Evolutionary conservation across 2,797 vertebrate genomes (phyloP).

Genomic region (Australoheros facetus): DNA sequence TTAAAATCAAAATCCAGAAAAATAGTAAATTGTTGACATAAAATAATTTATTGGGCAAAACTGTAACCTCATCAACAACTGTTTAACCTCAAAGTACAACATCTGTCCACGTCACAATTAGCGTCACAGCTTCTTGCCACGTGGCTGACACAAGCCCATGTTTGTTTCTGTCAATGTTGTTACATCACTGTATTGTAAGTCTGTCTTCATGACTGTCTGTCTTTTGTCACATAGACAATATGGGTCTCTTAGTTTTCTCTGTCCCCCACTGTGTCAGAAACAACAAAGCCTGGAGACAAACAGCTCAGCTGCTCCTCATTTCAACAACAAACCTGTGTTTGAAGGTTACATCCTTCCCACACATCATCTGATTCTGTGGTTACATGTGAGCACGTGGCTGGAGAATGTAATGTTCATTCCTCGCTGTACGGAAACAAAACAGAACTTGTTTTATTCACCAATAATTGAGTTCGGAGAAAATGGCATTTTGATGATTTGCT

Average conservation of each 20-base stretch:
- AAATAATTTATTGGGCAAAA: not conserved
- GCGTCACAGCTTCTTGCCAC: not conserved
- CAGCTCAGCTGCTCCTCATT: slow-evolving; percentile 36
- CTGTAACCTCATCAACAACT: not conserved
- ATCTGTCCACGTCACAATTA: not conserved
- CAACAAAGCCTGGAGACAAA: slow-evolving; percentile 28
- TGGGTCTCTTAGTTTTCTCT: not conserved
- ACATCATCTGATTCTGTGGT: slow-evolving; percentile 51
- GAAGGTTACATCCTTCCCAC: slow-evolving; percentile 48
- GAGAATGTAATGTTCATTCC: not conserved
- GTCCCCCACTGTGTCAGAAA: not conserved
- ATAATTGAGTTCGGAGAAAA: slow-evolving; percentile 11
- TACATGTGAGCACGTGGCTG: slow-evolving; percentile 28
- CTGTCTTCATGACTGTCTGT: not conserved
- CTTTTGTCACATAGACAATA: not conserved
- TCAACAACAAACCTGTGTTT: slow-evolving; percentile 46
- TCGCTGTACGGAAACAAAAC: slow-evolving; percentile 6
- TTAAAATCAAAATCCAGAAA: not conserved
- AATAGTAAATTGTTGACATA: not conserved
- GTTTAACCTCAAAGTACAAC: not conserved
- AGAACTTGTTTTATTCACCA: slow-evolving; percentile 20
- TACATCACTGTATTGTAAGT: not conserved
- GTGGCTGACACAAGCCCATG: not conserved
- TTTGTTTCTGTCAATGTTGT: not conserved
- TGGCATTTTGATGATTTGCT: not conserved